phyloP scores from a whole-genome alignment of 1,140 invertebrate species.

The Drosophila pectinifera region DNA sequence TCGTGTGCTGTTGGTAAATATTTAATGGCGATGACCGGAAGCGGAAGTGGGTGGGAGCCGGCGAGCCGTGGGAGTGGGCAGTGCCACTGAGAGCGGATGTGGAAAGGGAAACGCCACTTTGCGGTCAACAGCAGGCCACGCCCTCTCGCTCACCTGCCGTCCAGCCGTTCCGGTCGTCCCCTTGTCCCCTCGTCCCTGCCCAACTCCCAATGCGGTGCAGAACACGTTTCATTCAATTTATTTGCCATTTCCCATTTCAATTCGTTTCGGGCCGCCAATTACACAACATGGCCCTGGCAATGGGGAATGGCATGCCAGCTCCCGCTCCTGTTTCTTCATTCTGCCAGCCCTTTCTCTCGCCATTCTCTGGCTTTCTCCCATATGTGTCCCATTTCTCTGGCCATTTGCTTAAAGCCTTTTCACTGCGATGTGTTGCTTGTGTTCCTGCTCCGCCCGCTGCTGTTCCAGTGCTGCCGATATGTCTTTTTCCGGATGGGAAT shows the following conservation, averaged over 20 bases:
- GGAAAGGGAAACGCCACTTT: constrained; percentile 73
- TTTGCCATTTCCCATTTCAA: constrained; percentile 80
- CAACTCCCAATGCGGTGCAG: constrained; percentile 21
- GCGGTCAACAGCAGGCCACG: constrained; percentile 64
- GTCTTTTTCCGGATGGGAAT: too few relatives aligned
- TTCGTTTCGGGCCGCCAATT: constrained; percentile 79
- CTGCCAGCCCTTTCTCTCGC: too few relatives aligned
- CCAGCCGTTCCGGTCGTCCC: not conserved
- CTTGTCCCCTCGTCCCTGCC: not conserved
- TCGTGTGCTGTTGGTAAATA: constrained; percentile 27
- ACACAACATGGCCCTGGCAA: constrained; percentile 62
- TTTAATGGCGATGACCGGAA: constrained; percentile 24
- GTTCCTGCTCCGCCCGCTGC: not conserved
- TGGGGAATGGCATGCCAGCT: constrained; percentile 11
- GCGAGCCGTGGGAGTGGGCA: constrained; percentile 1
- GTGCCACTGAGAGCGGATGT: constrained; percentile 37
- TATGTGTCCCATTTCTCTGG: constrained; percentile 29
- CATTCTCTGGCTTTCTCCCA: not conserved
- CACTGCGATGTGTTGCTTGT: constrained; percentile 6
- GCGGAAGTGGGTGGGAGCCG: constrained; percentile 11
- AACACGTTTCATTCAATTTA: constrained; percentile 81
- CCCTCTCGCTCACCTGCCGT: constrained; percentile 31
- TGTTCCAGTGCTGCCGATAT: not conserved
- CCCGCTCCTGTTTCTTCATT: not conserved
- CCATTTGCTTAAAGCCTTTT: constrained; percentile 48